These are phyloP conservation scores for Psettodes erumei DNA, from an alignment of 2,113 vertebrate genomes.

Conservation along the genomic window DNA sequence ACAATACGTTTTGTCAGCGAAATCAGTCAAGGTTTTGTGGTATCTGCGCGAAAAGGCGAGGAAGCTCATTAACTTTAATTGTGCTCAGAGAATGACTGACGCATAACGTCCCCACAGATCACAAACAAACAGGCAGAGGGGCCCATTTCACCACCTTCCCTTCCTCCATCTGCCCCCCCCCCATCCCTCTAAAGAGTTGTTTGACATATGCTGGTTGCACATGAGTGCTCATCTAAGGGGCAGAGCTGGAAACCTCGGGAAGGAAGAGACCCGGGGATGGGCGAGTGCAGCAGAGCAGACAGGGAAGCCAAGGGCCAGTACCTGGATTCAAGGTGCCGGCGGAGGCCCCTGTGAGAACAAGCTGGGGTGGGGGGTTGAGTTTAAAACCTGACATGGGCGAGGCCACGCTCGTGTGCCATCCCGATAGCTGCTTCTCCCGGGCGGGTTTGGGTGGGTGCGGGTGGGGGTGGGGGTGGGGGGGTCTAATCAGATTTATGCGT, in stretches of 20 bases:
- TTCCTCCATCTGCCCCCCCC: not conserved
- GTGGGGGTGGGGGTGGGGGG: constrained; percentile 43
- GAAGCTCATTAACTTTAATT: constrained; percentile 75
- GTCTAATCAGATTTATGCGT: constrained; percentile 77
- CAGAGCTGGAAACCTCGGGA: constrained; percentile 48
- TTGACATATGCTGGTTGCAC: constrained; percentile 80
- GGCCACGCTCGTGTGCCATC: constrained; percentile 26
- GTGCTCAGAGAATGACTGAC: constrained; percentile 71
- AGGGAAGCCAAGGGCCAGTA: not conserved
- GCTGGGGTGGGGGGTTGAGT: not conserved
- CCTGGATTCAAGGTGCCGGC: constrained; percentile 15
- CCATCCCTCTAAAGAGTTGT: constrained; percentile 64
- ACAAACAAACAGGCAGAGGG: constrained; percentile 67
- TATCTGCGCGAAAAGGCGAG: constrained; percentile 27
- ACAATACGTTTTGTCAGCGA: constrained; percentile 21
- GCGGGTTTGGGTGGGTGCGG: no score
- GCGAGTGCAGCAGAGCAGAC: constrained; percentile 13
- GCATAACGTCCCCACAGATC: constrained; percentile 64
- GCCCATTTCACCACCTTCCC: constrained; percentile 34
- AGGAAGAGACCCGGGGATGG: constrained; percentile 40
- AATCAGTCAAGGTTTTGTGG: no score
- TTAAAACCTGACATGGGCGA: not conserved
- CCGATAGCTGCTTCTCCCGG: constrained; percentile 45
- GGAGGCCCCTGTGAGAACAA: constrained; percentile 17
- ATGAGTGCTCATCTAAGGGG: constrained; percentile 76